These are phyloP conservation scores for Eilema sororculum DNA, from an alignment of 2,888 invertebrate genomes.

Conservation along the genomic window DNA sequence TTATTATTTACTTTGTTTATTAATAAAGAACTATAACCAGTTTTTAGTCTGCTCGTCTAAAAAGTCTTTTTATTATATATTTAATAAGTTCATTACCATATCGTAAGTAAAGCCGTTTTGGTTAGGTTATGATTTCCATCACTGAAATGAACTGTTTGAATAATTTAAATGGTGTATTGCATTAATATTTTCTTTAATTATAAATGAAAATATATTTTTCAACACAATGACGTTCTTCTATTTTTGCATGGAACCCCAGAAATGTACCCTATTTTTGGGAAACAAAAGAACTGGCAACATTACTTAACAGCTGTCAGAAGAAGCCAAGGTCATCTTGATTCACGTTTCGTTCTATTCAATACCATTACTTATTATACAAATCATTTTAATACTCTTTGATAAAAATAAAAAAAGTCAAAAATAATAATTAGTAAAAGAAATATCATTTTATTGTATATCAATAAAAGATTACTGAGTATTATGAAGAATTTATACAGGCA, in stretches of 20 bases:
- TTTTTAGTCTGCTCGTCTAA: no score
- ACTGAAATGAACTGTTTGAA: neutral
- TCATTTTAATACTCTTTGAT: no score
- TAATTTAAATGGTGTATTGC: neutral
- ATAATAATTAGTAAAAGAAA: no score
- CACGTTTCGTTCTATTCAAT: constrained; percentile 42
- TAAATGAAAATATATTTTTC: neutral
- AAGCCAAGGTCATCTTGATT: constrained; percentile 50
- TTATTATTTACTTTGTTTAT: neutral
- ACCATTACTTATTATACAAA: no score
- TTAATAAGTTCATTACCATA: neutral
- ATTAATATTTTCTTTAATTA: neutral
- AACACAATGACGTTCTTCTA: neutral
- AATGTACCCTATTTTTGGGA: constrained; percentile 17
- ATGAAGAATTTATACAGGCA: no score
- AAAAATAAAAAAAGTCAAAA: no score
- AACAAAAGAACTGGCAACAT: constrained; percentile 17
- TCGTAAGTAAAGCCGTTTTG: neutral
- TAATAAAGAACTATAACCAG: neutral
- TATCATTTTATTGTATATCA: no score
- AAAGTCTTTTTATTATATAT: no score
- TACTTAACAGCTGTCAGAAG: constrained; percentile 41
- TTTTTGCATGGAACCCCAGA: neutral
- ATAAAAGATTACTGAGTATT: no score
- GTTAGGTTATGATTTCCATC: neutral